These are phyloP conservation scores for Pseudomyrmex cubaensis DNA, from an alignment of 1,140 invertebrate genomes.

Conservation along the genomic window DNA sequence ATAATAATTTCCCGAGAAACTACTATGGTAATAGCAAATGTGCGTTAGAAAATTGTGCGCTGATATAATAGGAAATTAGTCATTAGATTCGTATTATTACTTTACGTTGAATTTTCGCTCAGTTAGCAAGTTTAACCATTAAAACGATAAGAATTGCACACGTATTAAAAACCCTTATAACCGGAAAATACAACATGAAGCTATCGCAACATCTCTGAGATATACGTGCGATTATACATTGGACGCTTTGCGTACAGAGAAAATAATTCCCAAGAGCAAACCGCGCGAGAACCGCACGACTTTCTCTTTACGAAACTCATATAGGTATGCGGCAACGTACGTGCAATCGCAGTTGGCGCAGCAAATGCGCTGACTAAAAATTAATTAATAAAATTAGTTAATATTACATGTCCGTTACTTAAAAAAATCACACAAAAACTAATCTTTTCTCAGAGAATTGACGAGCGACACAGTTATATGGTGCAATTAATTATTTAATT, in stretches of 20 bases:
- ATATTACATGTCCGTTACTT: background rate
- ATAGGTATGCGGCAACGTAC: constrained; percentile 38
- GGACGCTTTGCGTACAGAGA: constrained; percentile 36
- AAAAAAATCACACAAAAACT: background rate
- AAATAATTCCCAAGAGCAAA: constrained; percentile 62
- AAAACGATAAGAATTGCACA: constrained; percentile 12
- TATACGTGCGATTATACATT: constrained; percentile 48
- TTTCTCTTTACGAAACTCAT: constrained; percentile 45
- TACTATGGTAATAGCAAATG: background rate
- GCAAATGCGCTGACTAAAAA: background rate
- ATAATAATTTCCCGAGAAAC: background rate
- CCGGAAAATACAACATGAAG: background rate
- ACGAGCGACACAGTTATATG: background rate
- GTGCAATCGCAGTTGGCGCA: background rate
- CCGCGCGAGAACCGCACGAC: constrained; percentile 34
- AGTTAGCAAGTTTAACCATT: constrained; percentile 23
- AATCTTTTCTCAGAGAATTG: background rate
- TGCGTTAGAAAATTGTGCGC: no score
- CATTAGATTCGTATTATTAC: no score
- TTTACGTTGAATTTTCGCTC: no score
- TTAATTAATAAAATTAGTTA: no score
- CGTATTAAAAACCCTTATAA: background rate
- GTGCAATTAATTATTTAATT: background rate
- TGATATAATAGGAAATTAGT: background rate
- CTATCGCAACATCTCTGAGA: constrained; percentile 49